Evolutionary conservation across 2,797 vertebrate species (phyloP).

Genomic region (Schizothorax lantsangensis): DNA sequence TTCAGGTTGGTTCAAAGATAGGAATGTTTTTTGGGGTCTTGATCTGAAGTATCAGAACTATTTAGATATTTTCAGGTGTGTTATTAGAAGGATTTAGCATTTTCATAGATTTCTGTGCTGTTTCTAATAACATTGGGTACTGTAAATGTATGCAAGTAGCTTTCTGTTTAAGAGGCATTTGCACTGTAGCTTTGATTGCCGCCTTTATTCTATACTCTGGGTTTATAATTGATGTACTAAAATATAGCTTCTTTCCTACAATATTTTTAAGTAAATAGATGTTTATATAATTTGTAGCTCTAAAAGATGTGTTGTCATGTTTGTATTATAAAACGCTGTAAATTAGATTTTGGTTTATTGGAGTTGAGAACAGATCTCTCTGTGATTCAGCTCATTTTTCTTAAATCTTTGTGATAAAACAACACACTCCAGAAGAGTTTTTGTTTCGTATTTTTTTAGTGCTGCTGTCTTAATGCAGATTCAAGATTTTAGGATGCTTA

Average conservation of each 20-base stretch:
- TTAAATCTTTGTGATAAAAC: slow-evolving; percentile 42
- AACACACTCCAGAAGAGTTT: slow-evolving; percentile 37
- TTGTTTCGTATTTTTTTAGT: slow-evolving; percentile 22
- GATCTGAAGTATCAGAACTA: background rate
- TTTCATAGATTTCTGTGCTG: slow-evolving; percentile 46
- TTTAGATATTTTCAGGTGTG: slow-evolving; percentile 27
- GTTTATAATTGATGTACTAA: slow-evolving; percentile 59
- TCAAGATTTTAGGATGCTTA: slow-evolving; percentile 45
- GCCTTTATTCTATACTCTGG: slow-evolving; percentile 55
- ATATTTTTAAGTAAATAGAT: slow-evolving; percentile 61
- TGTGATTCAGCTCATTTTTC: slow-evolving; percentile 36
- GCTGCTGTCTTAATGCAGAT: slow-evolving; percentile 37
- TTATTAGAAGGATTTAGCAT: slow-evolving; percentile 33
- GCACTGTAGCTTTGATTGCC: slow-evolving; percentile 62
- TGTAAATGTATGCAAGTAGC: slow-evolving; percentile 60
- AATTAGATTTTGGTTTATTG: slow-evolving; percentile 53
- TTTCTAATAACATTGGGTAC: slow-evolving; percentile 60
- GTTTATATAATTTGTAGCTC: slow-evolving; percentile 65
- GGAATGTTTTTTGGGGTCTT: slow-evolving; percentile 21
- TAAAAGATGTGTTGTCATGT: slow-evolving; percentile 56
- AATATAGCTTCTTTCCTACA: slow-evolving; percentile 59
- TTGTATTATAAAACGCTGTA: slow-evolving; percentile 64
- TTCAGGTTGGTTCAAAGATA: slow-evolving; percentile 43
- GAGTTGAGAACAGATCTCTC: slow-evolving; percentile 29
- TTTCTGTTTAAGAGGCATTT: slow-evolving; percentile 61